These are phyloP conservation scores for Rhodeus uyekii DNA, from an alignment of 2,797 vertebrate species.

Conservation along the genomic window DNA sequence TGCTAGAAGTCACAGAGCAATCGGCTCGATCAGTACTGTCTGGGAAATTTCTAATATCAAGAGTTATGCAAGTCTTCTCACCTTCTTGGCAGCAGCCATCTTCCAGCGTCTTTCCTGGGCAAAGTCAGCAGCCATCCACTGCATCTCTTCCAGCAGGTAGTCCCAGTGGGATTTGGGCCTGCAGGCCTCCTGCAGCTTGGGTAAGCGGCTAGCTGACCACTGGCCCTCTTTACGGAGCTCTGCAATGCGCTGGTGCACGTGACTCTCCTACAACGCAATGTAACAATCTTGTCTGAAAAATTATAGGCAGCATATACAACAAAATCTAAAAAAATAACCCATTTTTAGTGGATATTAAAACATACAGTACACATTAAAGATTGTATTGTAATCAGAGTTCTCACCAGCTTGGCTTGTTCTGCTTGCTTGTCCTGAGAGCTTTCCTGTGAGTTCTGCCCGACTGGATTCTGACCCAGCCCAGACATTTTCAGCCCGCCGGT, in stretches of 20 bases:
- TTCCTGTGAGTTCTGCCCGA: constrained; percentile 77
- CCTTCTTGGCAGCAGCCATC: constrained; percentile 96
- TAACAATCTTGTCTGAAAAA: constrained; percentile 20
- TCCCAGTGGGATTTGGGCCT: constrained; percentile 97
- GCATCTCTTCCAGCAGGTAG: constrained; percentile 97
- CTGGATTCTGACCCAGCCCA: constrained; percentile 72
- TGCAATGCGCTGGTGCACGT: constrained; percentile 93
- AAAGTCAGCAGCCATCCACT: constrained; percentile 99
- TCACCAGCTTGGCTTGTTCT: constrained; percentile 89
- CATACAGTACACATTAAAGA: not conserved
- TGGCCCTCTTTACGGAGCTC: constrained; percentile 95
- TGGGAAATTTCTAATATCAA: not conserved
- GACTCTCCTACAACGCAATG: constrained; percentile 82
- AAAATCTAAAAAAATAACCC: not conserved
- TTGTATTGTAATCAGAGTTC: not conserved
- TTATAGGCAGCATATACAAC: not conserved
- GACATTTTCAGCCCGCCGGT: constrained; percentile 79
- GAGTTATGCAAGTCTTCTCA: constrained; percentile 56
- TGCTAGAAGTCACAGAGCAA: not conserved
- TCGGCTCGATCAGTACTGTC: not conserved
- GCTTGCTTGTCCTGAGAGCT: constrained; percentile 86
- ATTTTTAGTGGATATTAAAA: not conserved
- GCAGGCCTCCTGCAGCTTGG: constrained; percentile 90
- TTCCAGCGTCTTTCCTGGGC: constrained; percentile 98
- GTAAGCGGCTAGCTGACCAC: constrained; percentile 91